Evolutionary conservation across 64 coral and sea anemone genomes (phyloP), one percentile per base, ranked within the genome.

Genomic region (Montipora capricornis): DNA sequence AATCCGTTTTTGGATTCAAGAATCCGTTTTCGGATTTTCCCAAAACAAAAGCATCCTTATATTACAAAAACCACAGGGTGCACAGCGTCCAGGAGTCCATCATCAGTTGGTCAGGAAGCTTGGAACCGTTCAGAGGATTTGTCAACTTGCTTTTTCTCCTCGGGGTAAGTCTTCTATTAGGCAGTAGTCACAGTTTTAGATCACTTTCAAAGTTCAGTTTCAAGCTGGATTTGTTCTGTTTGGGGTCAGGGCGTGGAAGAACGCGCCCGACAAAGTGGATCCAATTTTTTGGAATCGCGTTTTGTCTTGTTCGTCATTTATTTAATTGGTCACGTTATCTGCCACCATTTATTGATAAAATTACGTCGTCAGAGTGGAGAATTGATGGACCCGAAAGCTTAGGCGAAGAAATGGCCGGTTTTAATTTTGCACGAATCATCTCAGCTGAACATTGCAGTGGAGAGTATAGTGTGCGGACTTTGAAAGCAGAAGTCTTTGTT

Each of bases 111-210:
- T 77, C 91, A 0, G 84, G 90, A 55, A 87, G 95, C 55, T 93
- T 96, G 49, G 91, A 96, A 74, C 89, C 89, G 46, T 96, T 93
- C 86, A 92, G 95, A 77, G 95, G 95, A 73, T 85, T 96, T 93
- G 80, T 96, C 20, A 93, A 96, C 80, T 24, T 96, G 29, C 84
- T 87, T 58, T 78, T 96, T 9, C 80, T 96, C 20, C 68, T 96
- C 47, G n/a, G 93, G 86, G 95, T 96, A 71, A 62, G 95, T 74
- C 9, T 2, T 6, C 3, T 64, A 12, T 64, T 16, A 64, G 13
- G 61, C 4, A 37, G 37, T 37, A 37, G 37, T 37, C 37, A 37
- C 37, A 37, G 37, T 37, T 11, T 11, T 3, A 57, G 53, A 57
- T 6, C 53, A 57, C 6, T 57, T 8, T 57, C 53, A 57, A 57